Base-by-base conservation (phyloP, 2,113 vertebrate genomes). In the Neotoma lepida region DNA sequence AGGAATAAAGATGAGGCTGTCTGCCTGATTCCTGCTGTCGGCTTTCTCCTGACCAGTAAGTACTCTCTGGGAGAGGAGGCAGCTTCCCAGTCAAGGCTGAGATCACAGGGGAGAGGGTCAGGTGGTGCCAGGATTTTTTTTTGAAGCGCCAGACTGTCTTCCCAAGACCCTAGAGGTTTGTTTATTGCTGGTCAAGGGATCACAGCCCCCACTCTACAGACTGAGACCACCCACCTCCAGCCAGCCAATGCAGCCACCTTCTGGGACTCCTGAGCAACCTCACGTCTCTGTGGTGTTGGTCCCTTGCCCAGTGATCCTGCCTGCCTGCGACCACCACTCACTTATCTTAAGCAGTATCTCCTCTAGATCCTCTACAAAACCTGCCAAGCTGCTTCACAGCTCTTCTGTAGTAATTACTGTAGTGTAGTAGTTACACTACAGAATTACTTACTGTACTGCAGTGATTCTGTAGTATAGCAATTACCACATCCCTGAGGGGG, bases 401-500 rank as follows among this genome's bases (percentile, higher is more conserved):
- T 12, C 39, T 39, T 66, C 81, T 73, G 6, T 4, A 39, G 66
- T 20, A 18, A 70, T 70, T 70, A 70, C 35, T 70, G 30, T n/a
- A 71, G 68, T n/a, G n/a, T 9, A 95, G 63, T 35, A 44, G 12
- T 14, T 1, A 2, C 33, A 51, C 51, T 51, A 51, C 51, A 2
- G 51, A 51, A 51, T 51, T 10, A 51, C 51, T 51, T 51, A 51
- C 51, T 51, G 13, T 13, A 51, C 51, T 51, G 51, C 14, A n/a
- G 51, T 51, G 51, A 51, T 56, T 56, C 61, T 63, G 61, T 28
- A 71, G 68, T n/a, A 18, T 9, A 95, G 63, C 46, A 44, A 15
- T 14, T 1, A 2, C 33, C 6, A 13, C 0, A 1, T 26, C 54
- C 51, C 9, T 0, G 10, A 33, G 46, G 87, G 76, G 46, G 30